Conservation (phyloP, 2,888 invertebrate species). For the Heliconius hortense region DNA sequence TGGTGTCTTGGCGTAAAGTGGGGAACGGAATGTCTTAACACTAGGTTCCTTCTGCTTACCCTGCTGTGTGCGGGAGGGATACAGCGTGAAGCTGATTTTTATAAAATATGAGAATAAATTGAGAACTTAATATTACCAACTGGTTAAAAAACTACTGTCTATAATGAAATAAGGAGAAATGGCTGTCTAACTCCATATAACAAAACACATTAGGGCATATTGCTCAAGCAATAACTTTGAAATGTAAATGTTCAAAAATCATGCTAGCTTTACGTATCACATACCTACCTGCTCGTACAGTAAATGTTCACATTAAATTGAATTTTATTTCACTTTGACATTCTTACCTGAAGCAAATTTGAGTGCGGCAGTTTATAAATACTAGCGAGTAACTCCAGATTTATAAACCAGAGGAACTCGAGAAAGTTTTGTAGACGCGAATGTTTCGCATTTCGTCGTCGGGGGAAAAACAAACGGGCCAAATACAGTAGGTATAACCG, state of each 20-base stretch:
- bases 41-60: too few relatives aligned
- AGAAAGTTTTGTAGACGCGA: constrained; percentile 36
- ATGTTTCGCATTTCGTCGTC: constrained; percentile 41
- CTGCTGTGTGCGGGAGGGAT: too few relatives aligned
- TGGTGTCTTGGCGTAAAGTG: too few relatives aligned
- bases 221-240: background rate
- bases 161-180: background rate
- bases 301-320: constrained; percentile 4
- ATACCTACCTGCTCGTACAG: too few relatives aligned
- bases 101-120: background rate
- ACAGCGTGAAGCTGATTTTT: too few relatives aligned
- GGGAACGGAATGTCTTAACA: too few relatives aligned
- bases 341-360: constrained; percentile 14
- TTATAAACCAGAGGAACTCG: constrained; percentile 30
- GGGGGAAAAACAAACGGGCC: constrained; percentile 44
- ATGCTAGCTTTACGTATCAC: background rate
- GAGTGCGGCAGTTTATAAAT: constrained; percentile 25
- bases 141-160: background rate
- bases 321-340: constrained; percentile 23
- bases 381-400: constrained; percentile 24
- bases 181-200: background rate
- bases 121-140: background rate
- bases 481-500: constrained; percentile 52
- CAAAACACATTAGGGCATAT: background rate
- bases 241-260: background rate